Evolutionary conservation across 2,888 invertebrate species (phyloP), one percentile per base, ranked within the genome.

Genomic region (Vannuccia rotundouncinata): DNA sequence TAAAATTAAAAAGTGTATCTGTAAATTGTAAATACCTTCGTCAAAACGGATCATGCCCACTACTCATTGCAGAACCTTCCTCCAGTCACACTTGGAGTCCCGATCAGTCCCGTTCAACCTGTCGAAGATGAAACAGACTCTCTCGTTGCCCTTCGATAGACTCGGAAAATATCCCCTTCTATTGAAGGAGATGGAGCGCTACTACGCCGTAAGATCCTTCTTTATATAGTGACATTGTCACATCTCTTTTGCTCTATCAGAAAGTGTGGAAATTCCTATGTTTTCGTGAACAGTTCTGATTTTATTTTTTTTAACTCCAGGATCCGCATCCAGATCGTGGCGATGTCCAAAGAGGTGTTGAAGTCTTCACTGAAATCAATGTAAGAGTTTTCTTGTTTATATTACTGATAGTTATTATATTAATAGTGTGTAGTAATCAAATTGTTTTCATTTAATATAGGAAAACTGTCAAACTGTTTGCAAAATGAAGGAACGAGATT

Each of bases 321-420:
- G 95, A 95, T 87, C 93, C 92, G 83, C 96, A 99, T 88, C 92
- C 93, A 0, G 99, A 99, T 88, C 91, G 97, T 83, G 98, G 98
- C 0, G 97, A 99, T 86, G 94, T 96, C 0, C 97, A 98, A 88
- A 91, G 98, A 83, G 95, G 97, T 73, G 93, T 95, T 82, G 92
- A 92, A 83, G 94, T 98, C 59, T 99, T 94, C 87, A 94, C 95
- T 88, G 96, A 97, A 85, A 93, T 99, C 85, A 93, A 94, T 84
- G 95, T 95, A 89, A 91, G 92, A 89, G 25, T 29, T 5, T 29
- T 22, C 13, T 28, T 74, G 13, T n/a, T 10, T 74, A 59, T n/a
- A 59, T 59, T 59, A 59, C 10, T 59, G n/a, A 10, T 13, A 10
- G 10, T 13, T 13, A 59, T n/a, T 13, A 10, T 59, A 59, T 13